These are phyloP conservation scores for Teleogryllus oceanicus DNA, from an alignment of 2,888 invertebrate species.

Conservation along the genomic window DNA sequence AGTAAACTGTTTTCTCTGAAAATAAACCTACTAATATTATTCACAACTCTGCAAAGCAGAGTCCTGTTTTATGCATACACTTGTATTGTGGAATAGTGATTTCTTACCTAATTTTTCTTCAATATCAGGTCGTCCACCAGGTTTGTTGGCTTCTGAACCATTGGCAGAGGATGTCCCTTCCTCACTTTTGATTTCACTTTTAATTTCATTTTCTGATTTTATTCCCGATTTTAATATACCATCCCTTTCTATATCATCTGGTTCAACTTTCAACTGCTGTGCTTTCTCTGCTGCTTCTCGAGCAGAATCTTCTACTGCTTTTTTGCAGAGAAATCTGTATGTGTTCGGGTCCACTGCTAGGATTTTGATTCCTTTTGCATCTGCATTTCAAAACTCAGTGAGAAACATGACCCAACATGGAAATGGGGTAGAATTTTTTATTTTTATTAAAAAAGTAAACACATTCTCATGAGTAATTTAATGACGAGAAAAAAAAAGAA, in stretches of 20 bases:
- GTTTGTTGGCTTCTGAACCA: slow-evolving; percentile 42
- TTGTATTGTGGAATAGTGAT: neutral
- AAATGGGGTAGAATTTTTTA: neutral
- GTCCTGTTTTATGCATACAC: no score
- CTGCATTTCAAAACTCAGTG: slow-evolving; percentile 42
- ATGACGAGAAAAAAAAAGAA: neutral
- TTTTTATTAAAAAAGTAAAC: neutral
- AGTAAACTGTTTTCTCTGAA: no score
- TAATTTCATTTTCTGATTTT: neutral
- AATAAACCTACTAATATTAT: no score
- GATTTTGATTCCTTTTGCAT: slow-evolving; percentile 67
- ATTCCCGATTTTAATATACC: slow-evolving; percentile 45
- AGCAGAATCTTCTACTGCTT: slow-evolving; percentile 52
- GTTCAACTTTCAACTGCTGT: neutral
- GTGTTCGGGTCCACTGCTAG: slow-evolving; percentile 76
- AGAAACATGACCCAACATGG: neutral
- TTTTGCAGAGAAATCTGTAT: slow-evolving; percentile 66
- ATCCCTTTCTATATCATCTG: slow-evolving; percentile 30
- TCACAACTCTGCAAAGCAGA: no score
- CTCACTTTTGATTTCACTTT: neutral
- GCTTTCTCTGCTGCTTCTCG: slow-evolving; percentile 45
- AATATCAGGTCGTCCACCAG: slow-evolving; percentile 33
- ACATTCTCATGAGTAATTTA: neutral
- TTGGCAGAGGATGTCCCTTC: slow-evolving; percentile 9
- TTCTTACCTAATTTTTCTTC: slow-evolving; percentile 27